Evolutionary conservation across 1,140 invertebrate species (phyloP).

Genomic region (Bombus balteatus): DNA sequence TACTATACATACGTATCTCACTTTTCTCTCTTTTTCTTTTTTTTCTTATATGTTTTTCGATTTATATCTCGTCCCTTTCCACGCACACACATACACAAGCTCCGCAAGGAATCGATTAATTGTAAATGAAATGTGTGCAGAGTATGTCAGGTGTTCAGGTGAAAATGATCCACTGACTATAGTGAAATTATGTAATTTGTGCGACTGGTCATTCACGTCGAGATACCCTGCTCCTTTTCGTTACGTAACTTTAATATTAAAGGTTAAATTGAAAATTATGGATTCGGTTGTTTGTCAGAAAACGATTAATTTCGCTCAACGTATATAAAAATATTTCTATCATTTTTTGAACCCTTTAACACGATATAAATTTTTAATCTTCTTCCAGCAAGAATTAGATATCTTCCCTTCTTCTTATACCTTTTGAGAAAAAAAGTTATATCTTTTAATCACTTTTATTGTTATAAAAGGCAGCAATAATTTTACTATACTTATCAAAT

Average conservation of each 20-base stretch:
- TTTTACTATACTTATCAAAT: background rate
- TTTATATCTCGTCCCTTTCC: background rate
- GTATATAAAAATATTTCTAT: background rate
- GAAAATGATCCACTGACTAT: constrained; percentile 10
- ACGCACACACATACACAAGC: constrained; percentile 37
- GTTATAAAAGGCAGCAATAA: background rate
- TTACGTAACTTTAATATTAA: background rate
- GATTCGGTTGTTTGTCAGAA: background rate
- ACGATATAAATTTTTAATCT: too few species aligned
- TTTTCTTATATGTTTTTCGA: background rate
- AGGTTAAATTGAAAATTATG: background rate
- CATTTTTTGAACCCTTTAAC: background rate
- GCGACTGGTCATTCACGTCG: background rate
- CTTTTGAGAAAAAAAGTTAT: background rate
- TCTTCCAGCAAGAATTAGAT: too few species aligned
- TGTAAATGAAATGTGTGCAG: constrained; percentile 29
- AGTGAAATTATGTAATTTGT: constrained; percentile 17
- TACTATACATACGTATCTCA: constrained; percentile 37
- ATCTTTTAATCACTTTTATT: background rate
- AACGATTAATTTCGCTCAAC: background rate
- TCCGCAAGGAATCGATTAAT: constrained; percentile 30
- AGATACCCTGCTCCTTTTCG: background rate
- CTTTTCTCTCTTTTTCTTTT: background rate
- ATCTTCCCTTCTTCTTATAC: background rate
- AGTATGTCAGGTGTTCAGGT: constrained; percentile 6